phyloP scores from a whole-genome alignment of 2,797 vertebrate species.

The Mus minutoides region DNA sequence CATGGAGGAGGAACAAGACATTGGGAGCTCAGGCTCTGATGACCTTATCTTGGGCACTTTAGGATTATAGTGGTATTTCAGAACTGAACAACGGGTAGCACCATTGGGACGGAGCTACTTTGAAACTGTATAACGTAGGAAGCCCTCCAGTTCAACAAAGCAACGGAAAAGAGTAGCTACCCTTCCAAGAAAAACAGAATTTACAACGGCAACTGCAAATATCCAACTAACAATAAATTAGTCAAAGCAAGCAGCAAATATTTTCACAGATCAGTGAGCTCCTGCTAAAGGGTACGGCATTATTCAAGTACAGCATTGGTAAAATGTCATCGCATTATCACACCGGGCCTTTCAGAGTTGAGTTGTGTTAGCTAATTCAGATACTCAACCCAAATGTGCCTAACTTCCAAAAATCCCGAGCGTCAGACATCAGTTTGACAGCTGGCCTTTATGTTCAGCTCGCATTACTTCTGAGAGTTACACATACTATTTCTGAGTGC shows the following conservation, averaged over 20 bases:
- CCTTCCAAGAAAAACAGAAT: constrained; percentile 55
- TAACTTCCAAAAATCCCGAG: constrained; percentile 33
- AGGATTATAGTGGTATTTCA: constrained; percentile 5
- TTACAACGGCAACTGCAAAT: constrained; percentile 67
- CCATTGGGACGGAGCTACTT: not conserved
- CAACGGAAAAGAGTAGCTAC: not conserved
- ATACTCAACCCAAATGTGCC: constrained; percentile 70
- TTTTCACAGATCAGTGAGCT: constrained; percentile 81
- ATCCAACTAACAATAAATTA: constrained; percentile 77
- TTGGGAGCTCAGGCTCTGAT: not conserved
- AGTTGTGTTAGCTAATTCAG: constrained; percentile 70
- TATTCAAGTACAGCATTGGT: constrained; percentile 77
- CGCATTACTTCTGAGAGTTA: constrained; percentile 46
- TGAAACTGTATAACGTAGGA: constrained; percentile 30
- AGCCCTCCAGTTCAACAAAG: constrained; percentile 2
- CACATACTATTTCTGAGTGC: constrained; percentile 50
- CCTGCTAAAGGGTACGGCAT: constrained; percentile 59
- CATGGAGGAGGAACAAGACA: not conserved
- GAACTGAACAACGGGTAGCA: not conserved
- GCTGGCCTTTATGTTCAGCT: constrained; percentile 67
- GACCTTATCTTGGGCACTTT: not conserved
- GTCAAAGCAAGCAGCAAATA: constrained; percentile 76
- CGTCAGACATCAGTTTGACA: constrained; percentile 64
- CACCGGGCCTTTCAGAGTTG: constrained; percentile 68
- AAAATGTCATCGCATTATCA: constrained; percentile 72